phyloP scores from a whole-genome alignment of 2,797 vertebrate genomes.

The Astyanax mexicanus region DNA sequence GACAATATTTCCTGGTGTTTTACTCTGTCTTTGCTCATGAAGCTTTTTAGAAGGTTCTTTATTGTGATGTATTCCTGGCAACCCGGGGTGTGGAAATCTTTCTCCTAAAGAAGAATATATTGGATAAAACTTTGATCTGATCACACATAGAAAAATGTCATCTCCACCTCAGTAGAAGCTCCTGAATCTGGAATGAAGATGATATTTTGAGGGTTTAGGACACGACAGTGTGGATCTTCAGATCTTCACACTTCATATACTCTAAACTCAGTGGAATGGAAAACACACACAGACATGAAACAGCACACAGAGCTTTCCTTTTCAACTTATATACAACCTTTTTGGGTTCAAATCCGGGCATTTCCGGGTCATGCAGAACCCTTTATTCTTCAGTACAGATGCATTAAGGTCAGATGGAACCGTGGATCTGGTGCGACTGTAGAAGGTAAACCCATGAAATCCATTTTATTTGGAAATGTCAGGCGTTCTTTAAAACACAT shows the following conservation, averaged over 20 bases:
- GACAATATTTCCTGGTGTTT: too few species aligned
- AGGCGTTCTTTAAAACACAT: neutral
- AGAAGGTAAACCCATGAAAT: neutral
- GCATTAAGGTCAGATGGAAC: neutral
- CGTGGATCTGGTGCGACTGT: neutral
- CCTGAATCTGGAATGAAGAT: neutral
- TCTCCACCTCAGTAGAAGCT: too few species aligned
- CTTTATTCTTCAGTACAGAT: neutral
- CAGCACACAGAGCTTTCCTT: neutral
- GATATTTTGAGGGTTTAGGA: neutral
- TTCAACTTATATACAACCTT: neutral
- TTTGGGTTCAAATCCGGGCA: neutral
- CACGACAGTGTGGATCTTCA: neutral
- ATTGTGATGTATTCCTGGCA: too few species aligned
- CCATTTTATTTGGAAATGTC: neutral
- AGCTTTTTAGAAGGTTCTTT: too few species aligned
- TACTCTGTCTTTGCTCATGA: too few species aligned
- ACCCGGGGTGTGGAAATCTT: too few species aligned
- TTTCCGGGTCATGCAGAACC: constrained; percentile 14
- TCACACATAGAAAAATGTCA: too few species aligned
- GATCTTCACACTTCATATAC: constrained; percentile 5
- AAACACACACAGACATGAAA: constrained; percentile 17
- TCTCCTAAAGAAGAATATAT: too few species aligned
- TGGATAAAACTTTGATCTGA: too few species aligned
- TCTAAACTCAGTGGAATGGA: constrained; percentile 9